A percentile compares a stretch with the other conserved stretches of the same genome.
phyloP scores from a whole-genome alignment of 2,113 vertebrate genomes.

The Nerophis ophidion region DNA sequence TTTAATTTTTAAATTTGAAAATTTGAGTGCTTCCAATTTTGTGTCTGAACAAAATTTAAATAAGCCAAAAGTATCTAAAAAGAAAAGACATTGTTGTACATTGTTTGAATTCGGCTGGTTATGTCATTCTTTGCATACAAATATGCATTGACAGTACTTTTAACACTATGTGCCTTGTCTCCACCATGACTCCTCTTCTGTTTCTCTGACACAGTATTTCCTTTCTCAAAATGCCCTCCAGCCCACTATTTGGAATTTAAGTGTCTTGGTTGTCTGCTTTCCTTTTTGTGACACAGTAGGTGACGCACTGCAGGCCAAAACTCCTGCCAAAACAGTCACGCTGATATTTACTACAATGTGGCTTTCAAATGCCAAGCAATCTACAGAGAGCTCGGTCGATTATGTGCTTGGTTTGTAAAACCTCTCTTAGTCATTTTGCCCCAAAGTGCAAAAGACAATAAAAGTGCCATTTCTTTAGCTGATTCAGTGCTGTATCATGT shows the following conservation, averaged over 20 bases:
- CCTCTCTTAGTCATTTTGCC: conserved; percentile 5
- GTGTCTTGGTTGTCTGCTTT: conserved; percentile 13
- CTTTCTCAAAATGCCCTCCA: conserved; percentile 23
- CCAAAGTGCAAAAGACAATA: conserved; percentile 2
- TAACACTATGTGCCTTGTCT: conserved; percentile 50
- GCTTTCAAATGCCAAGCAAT: conserved; percentile 39
- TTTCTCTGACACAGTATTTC: conserved; percentile 26
- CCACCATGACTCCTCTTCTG: conserved; percentile 17
- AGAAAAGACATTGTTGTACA: conserved; percentile 9
- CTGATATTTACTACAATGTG: conserved; percentile 24
- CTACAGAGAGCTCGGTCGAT: conserved; percentile 13
- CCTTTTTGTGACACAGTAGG: conserved; percentile 13
- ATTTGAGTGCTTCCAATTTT: too few relatives aligned
- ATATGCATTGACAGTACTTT: conserved; percentile 45
- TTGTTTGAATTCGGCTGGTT: conserved; percentile 37
- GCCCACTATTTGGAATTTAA: conserved; percentile 21
- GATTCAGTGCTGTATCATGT: conserved; percentile 18
- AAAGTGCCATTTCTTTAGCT: conserved; percentile 17
- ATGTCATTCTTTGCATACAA: conserved; percentile 47
- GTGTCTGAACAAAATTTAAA: too few relatives aligned
- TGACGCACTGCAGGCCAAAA: conserved; percentile 18
- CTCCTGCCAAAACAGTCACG: conserved; percentile 18
- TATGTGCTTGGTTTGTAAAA: conserved; percentile 6
- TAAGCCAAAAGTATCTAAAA: too few relatives aligned
- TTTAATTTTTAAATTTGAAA: too few relatives aligned